phyloP scores from a whole-genome alignment of 2,888 invertebrate genomes.

The Gasteruption jaculator region DNA sequence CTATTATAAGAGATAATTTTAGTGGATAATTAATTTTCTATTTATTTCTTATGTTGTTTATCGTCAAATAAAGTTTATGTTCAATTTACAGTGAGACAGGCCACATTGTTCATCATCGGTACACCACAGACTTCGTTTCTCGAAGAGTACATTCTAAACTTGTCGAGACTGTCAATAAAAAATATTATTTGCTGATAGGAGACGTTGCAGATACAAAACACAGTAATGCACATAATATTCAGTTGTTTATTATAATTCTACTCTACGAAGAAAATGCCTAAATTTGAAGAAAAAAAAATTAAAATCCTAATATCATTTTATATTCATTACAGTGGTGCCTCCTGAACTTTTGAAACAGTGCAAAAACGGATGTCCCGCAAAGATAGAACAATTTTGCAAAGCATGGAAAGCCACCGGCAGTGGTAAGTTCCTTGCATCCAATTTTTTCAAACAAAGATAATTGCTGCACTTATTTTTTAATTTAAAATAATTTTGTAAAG shows the following conservation, averaged over 20 bases:
- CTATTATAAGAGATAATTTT: neutral
- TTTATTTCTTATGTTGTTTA: neutral
- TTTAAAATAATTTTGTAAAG: too few relatives aligned
- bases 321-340: conserved; percentile 28
- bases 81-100: conserved; percentile 34
- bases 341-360: conserved; percentile 33
- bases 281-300: neutral
- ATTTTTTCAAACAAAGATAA: too few relatives aligned
- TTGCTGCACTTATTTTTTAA: too few relatives aligned
- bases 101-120: conserved; percentile 31
- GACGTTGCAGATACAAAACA: conserved; percentile 32
- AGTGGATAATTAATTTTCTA: conserved; percentile 2
- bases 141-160: conserved; percentile 29
- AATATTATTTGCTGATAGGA: conserved; percentile 35
- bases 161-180: conserved; percentile 32
- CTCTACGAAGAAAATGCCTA: neutral
- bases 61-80: conserved; percentile 5
- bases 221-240: conserved; percentile 22
- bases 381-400: conserved; percentile 33
- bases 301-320: conserved; percentile 12
- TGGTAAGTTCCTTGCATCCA: too few relatives aligned
- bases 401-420: conserved; percentile 21
- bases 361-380: conserved; percentile 38
- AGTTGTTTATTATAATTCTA: neutral
- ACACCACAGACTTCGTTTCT: conserved; percentile 30